phyloP scores from a whole-genome alignment of 1,140 invertebrate genomes.

The Camponotus vicinus region DNA sequence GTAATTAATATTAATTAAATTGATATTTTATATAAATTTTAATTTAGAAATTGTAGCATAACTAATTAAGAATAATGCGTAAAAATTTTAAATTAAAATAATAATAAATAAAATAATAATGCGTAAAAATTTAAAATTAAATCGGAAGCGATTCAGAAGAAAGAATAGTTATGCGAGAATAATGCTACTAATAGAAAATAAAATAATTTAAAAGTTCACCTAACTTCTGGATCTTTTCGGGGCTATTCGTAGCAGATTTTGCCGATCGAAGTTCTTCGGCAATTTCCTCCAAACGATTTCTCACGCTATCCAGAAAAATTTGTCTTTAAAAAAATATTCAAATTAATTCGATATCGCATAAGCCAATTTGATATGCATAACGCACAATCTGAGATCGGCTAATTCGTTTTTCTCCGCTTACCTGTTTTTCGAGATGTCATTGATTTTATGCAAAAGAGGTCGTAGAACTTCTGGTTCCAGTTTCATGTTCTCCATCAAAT shows the following conservation, averaged over 20 bases:
- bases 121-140: not conserved
- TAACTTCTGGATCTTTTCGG: conserved; percentile 74
- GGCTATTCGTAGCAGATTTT: conserved; percentile 67
- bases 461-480: conserved; percentile 75
- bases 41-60: not conserved
- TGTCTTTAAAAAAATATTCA: conserved; percentile 66
- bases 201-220: conserved; percentile 71
- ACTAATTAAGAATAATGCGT: not conserved
- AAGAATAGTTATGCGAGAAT: conserved; percentile 20
- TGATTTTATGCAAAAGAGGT: conserved; percentile 71
- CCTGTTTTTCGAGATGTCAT: conserved; percentile 75
- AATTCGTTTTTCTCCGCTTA: conserved; percentile 64
- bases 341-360: conserved; percentile 7
- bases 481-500: conserved; percentile 79
- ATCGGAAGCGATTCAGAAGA: not conserved
- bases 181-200: conserved; percentile 37
- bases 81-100: too few species aligned
- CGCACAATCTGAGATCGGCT: conserved; percentile 26
- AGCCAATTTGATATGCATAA: conserved; percentile 24
- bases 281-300: conserved; percentile 69
- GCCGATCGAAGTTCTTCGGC: conserved; percentile 73
- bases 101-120: not conserved
- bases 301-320: conserved; percentile 66
- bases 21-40: conserved; percentile 6
- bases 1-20: not conserved